Conservation (phyloP, 2,888 invertebrate genomes). For the Parnassius apollo region DNA sequence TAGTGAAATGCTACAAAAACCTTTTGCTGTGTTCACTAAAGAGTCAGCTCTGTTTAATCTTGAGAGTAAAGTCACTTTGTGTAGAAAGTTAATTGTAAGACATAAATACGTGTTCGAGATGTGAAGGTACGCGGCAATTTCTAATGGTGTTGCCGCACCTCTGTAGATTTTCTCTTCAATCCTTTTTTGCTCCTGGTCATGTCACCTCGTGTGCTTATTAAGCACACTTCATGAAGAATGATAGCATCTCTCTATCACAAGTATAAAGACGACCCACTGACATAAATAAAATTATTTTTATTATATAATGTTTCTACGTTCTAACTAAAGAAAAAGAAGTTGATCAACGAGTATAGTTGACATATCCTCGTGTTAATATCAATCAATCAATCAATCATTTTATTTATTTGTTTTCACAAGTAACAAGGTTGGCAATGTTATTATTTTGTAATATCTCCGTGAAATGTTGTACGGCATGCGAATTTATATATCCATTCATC, state of each 20-base stretch:
- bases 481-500: no score
- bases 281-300: no score
- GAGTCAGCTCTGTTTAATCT: slow-evolving; percentile 21
- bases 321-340: no score
- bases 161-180: slow-evolving; percentile 26
- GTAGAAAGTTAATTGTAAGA: slow-evolving; percentile 43
- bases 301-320: no score
- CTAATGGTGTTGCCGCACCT: slow-evolving; percentile 37
- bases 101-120: slow-evolving; percentile 37
- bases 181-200: slow-evolving; percentile 24
- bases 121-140: slow-evolving; percentile 36
- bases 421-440: no score
- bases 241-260: not conserved
- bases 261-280: no score
- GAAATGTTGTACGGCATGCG: no score
- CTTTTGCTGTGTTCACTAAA: slow-evolving; percentile 14
- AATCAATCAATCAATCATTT: no score
- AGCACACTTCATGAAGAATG: slow-evolving; percentile 9
- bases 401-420: no score
- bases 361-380: no score
- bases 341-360: no score
- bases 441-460: no score
- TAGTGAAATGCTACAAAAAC: slow-evolving; percentile 7
- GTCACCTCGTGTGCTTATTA: slow-evolving; percentile 16
- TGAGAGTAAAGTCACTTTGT: slow-evolving; percentile 24